A percentile compares a stretch with the other conserved stretches of the same genome.
These are phyloP conservation scores for Babyrousa celebensis DNA, from an alignment of 2,797 vertebrate species.

Conservation along the genomic window DNA sequence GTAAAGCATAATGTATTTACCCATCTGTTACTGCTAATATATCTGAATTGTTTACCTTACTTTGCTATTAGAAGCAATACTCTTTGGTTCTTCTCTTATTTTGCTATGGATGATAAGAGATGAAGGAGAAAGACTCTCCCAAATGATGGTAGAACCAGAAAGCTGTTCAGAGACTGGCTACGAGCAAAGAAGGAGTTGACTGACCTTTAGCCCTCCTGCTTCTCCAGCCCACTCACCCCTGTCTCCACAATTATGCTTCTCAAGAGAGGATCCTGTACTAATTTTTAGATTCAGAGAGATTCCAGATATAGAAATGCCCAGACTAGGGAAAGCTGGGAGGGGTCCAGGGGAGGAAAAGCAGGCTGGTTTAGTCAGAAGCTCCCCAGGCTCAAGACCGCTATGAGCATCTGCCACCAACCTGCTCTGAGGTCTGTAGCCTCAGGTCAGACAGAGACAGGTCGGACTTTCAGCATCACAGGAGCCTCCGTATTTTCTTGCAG, in stretches of 20 bases:
- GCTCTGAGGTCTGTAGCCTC: not conserved
- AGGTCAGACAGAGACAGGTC: no score
- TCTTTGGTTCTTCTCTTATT: constrained; percentile 31
- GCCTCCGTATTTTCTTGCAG: constrained; percentile 85
- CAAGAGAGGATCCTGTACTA: not conserved
- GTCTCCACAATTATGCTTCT: not conserved
- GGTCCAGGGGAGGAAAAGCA: not conserved
- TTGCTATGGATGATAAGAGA: not conserved
- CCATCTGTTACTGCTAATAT: not conserved
- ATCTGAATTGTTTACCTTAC: not conserved
- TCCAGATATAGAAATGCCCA: not conserved
- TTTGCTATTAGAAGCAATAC: not conserved
- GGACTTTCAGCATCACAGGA: not conserved
- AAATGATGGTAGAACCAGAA: not conserved
- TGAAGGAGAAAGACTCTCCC: not conserved
- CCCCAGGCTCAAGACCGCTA: not conserved
- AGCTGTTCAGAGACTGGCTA: not conserved
- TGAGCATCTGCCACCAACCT: not conserved
- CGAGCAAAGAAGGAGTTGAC: not conserved
- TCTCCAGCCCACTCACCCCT: not conserved
- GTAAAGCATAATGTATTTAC: not conserved
- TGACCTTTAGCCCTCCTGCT: not conserved
- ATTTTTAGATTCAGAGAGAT: not conserved
- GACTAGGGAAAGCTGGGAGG: not conserved
- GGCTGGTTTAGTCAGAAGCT: not conserved